Evolutionary conservation across 1,140 invertebrate genomes (phyloP).

Genomic region (Gryon sp.): DNA sequence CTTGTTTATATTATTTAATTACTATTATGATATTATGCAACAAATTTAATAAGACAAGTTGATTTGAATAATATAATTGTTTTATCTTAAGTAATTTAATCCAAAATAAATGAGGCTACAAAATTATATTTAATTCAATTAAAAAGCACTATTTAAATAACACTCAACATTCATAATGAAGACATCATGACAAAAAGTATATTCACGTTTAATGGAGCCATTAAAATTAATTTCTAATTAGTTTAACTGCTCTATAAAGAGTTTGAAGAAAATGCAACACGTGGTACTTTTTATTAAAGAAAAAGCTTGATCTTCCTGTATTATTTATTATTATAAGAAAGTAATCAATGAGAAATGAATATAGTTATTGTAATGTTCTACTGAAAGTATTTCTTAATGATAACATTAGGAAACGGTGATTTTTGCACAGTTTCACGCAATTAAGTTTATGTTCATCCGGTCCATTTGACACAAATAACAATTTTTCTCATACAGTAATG

Average conservation of each 20-base stretch:
- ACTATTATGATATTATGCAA: slow-evolving; percentile 26
- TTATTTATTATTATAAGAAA: slow-evolving; percentile 34
- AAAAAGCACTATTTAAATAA: too few species aligned
- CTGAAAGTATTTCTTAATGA: slow-evolving; percentile 13
- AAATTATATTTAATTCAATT: too few species aligned
- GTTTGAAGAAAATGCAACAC: slow-evolving; percentile 5
- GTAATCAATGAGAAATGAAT: slow-evolving; percentile 1
- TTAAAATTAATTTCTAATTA: slow-evolving; percentile 27
- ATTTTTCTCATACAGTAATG: neutral
- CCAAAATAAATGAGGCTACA: too few species aligned
- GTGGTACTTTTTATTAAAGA: neutral
- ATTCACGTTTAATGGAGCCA: slow-evolving; percentile 2
- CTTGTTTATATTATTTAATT: slow-evolving; percentile 50
- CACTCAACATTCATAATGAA: too few species aligned
- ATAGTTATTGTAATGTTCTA: neutral
- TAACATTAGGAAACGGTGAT: neutral
- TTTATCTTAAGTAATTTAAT: too few species aligned
- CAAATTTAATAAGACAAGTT: slow-evolving; percentile 2
- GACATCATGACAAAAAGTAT: slow-evolving; percentile 10
- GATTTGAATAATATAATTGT: neutral
- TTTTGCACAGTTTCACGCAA: slow-evolving; percentile 4
- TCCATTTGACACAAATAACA: slow-evolving; percentile 1
- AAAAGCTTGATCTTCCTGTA: neutral
- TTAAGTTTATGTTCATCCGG: too few species aligned
- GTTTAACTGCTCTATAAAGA: slow-evolving; percentile 18